These are phyloP conservation scores for Antheraea mylitta DNA, from an alignment of 1,140 invertebrate species.

Conservation along the genomic window DNA sequence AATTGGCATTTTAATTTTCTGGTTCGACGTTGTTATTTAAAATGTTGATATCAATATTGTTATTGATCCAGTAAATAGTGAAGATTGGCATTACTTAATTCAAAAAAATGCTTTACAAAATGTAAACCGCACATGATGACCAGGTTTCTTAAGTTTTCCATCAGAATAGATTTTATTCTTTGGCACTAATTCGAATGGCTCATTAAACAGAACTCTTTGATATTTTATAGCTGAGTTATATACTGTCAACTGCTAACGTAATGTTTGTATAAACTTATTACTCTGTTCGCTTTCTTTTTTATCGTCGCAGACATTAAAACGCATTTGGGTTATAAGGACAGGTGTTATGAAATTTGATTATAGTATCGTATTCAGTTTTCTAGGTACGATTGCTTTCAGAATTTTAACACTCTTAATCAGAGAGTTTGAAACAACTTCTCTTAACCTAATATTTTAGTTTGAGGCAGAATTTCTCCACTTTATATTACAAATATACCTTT, in stretches of 20 bases:
- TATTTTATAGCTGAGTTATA: constrained; percentile 17
- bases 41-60: too few species aligned
- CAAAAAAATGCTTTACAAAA: too few species aligned
- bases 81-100: too few species aligned
- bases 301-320: constrained; percentile 2
- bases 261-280: background rate
- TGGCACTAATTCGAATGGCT: constrained; percentile 19
- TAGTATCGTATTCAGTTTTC: background rate
- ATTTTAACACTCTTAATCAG: background rate
- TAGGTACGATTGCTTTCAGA: background rate
- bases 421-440: too few species aligned
- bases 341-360: constrained; percentile 10
- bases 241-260: constrained; percentile 4
- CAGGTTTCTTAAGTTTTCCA: background rate
- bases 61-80: too few species aligned
- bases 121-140: background rate
- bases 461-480: too few species aligned
- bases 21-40: too few species aligned
- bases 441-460: too few species aligned
- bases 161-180: background rate
- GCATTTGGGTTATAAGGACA: constrained; percentile 13
- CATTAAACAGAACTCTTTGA: constrained; percentile 18
- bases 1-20: too few species aligned
- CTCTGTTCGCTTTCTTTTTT: background rate
- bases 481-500: too few species aligned